These are phyloP conservation scores for Spilosoma lubricipeda DNA, from an alignment of 2,888 invertebrate species.

Conservation along the genomic window DNA sequence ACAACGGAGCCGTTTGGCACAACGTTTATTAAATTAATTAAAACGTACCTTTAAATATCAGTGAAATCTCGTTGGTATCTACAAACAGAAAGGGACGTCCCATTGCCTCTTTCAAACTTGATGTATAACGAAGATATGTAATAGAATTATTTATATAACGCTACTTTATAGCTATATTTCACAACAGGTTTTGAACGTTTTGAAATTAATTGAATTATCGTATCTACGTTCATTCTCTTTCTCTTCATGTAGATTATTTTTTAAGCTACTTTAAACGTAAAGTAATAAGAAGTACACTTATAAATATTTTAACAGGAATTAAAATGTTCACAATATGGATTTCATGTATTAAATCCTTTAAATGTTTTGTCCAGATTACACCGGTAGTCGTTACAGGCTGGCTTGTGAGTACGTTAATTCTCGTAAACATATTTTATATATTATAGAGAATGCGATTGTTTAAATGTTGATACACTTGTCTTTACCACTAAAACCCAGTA, in stretches of 20 bases:
- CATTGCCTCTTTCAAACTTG: slow-evolving; percentile 27
- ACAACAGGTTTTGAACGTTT: background rate
- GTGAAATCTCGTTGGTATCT: slow-evolving; percentile 47
- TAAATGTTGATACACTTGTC: no score
- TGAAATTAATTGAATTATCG: background rate
- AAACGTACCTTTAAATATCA: slow-evolving; percentile 49
- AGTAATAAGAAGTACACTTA: no score
- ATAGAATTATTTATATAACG: slow-evolving; percentile 1
- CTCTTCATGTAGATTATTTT: no score
- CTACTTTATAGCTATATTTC: background rate
- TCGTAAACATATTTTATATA: no score
- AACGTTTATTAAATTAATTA: slow-evolving; percentile 56
- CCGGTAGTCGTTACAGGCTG: no score
- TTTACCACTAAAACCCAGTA: no score
- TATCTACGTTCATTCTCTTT: slow-evolving; percentile 13
- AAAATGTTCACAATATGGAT: no score
- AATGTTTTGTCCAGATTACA: no score
- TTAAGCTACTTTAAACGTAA: no score
- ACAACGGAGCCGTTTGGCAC: slow-evolving; percentile 39
- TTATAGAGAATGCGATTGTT: no score
- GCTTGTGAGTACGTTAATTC: no score
- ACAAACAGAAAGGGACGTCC: slow-evolving; percentile 41
- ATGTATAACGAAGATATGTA: slow-evolving; percentile 7
- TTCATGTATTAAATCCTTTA: no score
- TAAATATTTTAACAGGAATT: background rate